Percentiles rank a stretch among this genome's conserved stretches.
These are phyloP conservation scores for Chrysomela aeneicollis DNA, from an alignment of 2,888 invertebrate species.

Conservation along the genomic window DNA sequence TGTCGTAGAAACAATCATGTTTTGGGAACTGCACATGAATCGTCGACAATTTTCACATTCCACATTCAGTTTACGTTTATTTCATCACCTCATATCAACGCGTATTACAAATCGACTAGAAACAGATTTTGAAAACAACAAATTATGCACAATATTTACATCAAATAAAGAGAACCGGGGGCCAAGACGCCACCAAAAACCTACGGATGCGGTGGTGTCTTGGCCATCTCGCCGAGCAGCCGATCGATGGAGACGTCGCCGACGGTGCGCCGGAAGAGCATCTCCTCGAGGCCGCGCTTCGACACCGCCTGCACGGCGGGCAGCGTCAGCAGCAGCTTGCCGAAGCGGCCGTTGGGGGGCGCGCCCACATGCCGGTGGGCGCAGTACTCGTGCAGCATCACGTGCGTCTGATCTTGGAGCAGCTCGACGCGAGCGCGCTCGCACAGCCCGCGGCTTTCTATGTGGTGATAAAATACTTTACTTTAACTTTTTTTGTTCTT, in stretches of 20 bases:
- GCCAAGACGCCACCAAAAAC: neutral
- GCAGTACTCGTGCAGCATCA: constrained; percentile 79
- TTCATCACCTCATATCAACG: too few species aligned
- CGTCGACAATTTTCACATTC: too few species aligned
- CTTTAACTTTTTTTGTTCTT: too few species aligned
- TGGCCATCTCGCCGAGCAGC: constrained; percentile 72
- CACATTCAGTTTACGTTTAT: too few species aligned
- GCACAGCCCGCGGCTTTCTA: constrained; percentile 70
- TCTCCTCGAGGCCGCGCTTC: constrained; percentile 65
- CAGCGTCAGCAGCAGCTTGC: constrained; percentile 76
- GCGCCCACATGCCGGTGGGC: constrained; percentile 51
- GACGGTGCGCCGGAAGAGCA: constrained; percentile 82
- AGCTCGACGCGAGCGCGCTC: constrained; percentile 69
- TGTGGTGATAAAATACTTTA: constrained; percentile 33
- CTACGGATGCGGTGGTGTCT: constrained; percentile 50
- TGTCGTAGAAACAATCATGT: too few species aligned
- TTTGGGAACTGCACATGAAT: too few species aligned
- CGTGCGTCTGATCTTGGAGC: constrained; percentile 82
- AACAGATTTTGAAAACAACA: neutral
- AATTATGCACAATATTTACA: neutral
- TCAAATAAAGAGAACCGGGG: neutral
- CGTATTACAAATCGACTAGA: neutral
- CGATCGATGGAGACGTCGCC: constrained; percentile 78
- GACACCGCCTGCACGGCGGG: constrained; percentile 67
- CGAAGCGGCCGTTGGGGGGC: constrained; percentile 68